Conservation (phyloP, 2,888 invertebrate genomes). For the Sarcophaga caerulescens region DNA sequence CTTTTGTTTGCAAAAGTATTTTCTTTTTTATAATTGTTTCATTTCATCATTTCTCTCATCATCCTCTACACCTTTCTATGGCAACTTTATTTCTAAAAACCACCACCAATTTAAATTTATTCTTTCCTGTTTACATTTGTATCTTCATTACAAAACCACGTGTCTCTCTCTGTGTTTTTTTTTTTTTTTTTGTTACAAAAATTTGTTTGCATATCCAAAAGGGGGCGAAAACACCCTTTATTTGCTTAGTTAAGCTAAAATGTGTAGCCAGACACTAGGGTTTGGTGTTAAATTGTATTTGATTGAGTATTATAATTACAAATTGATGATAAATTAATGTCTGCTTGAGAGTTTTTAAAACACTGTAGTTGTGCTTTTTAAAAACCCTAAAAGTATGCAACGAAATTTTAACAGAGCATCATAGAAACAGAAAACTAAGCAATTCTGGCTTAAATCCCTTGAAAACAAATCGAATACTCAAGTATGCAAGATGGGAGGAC, state of each 20-base stretch:
- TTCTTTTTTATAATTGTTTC: constrained; percentile 43
- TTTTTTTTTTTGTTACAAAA: constrained; percentile 28
- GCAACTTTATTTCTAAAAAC: constrained; percentile 39
- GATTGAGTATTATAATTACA: constrained; percentile 67
- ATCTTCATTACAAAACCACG: constrained; percentile 49
- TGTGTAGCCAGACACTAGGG: constrained; percentile 26
- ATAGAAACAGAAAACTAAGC: too few relatives aligned
- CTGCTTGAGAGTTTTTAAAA: constrained; percentile 11
- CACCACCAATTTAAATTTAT: constrained; percentile 56
- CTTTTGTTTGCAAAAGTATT: constrained; percentile 27
- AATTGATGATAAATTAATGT: constrained; percentile 63
- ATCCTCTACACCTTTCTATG: not conserved
- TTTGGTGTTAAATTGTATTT: constrained; percentile 59
- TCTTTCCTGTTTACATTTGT: not conserved
- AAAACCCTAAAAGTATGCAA: too few relatives aligned
- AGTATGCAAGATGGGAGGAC: too few relatives aligned
- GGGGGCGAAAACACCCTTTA: constrained; percentile 60
- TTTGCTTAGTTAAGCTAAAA: constrained; percentile 61
- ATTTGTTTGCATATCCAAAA: constrained; percentile 56
- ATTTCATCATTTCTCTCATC: not conserved
- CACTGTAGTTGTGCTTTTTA: too few relatives aligned
- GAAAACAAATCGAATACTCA: too few relatives aligned
- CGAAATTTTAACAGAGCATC: too few relatives aligned
- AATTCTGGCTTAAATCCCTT: too few relatives aligned
- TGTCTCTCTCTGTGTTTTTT: constrained; percentile 46